Conservation (phyloP, 2,113 vertebrate species). For the Shinisaurus crocodilurus region DNA sequence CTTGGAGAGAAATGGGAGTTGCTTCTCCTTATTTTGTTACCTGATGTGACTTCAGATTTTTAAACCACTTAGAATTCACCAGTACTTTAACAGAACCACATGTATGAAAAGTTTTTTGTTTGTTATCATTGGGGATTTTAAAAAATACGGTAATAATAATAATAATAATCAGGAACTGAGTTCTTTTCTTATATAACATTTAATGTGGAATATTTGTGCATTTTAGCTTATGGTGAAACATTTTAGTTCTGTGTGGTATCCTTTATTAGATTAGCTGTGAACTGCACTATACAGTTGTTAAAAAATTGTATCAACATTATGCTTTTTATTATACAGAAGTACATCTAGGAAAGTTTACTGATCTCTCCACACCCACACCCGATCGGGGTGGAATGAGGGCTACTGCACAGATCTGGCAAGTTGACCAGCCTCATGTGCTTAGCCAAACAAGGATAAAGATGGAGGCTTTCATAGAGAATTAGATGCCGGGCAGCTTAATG, state of each 20-base stretch:
- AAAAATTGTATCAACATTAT: not conserved
- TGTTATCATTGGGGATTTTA: not conserved
- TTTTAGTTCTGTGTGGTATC: not conserved
- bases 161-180: not conserved
- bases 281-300: not conserved
- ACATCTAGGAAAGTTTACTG: not conserved
- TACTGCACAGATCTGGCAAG: not conserved
- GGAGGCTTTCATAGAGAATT: not conserved
- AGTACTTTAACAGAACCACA: not conserved
- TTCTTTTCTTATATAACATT: not conserved
- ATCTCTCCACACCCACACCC: not conserved
- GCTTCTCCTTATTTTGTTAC: not conserved
- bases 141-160: too few relatives aligned
- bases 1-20: not conserved
- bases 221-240: not conserved
- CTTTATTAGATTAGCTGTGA: not conserved
- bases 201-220: not conserved
- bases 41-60: slow-evolving; percentile 1
- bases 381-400: not conserved
- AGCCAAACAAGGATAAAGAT: not conserved
- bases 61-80: not conserved
- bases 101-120: not conserved
- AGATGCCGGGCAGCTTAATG: not conserved
- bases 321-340: not conserved
- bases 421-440: not conserved